phyloP scores from a whole-genome alignment of 2,113 vertebrate genomes.

The Arvicanthis niloticus region DNA sequence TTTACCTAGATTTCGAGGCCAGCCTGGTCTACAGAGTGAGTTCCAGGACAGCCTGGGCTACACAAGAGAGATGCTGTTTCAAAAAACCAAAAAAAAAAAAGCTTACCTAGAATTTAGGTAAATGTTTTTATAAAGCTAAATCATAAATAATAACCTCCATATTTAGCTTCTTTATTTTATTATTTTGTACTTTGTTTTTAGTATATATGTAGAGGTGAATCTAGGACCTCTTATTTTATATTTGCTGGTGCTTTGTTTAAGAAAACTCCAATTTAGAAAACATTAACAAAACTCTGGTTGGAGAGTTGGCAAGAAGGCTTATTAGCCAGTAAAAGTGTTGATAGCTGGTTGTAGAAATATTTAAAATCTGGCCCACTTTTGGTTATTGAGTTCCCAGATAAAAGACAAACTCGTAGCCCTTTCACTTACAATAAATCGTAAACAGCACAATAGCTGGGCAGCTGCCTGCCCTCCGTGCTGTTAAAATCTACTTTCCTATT shows the following conservation, averaged over 20 bases:
- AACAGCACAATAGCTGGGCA: no score
- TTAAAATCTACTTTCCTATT: no score
- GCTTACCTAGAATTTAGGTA: slow-evolving; percentile 34
- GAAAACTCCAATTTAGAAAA: slow-evolving; percentile 49
- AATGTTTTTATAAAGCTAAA: slow-evolving; percentile 50
- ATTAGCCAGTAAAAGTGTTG: neutral
- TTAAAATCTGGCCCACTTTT: no score
- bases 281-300: slow-evolving; percentile 29
- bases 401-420: no score
- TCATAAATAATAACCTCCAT: slow-evolving; percentile 14
- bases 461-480: no score
- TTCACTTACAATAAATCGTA: no score
- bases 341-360: no score
- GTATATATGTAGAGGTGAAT: neutral
- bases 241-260: slow-evolving; percentile 18
- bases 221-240: neutral
- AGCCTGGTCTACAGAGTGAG: no score
- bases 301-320: neutral
- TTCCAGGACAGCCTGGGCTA: no score
- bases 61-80: no score
- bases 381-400: no score
- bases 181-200: neutral
- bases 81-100: neutral
- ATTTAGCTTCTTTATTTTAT: neutral
- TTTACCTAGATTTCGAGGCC: neutral